Percentiles rank a stretch among this genome's conserved stretches.
phyloP scores from a whole-genome alignment of 1,140 invertebrate species.

The Araneus ventricosus region DNA sequence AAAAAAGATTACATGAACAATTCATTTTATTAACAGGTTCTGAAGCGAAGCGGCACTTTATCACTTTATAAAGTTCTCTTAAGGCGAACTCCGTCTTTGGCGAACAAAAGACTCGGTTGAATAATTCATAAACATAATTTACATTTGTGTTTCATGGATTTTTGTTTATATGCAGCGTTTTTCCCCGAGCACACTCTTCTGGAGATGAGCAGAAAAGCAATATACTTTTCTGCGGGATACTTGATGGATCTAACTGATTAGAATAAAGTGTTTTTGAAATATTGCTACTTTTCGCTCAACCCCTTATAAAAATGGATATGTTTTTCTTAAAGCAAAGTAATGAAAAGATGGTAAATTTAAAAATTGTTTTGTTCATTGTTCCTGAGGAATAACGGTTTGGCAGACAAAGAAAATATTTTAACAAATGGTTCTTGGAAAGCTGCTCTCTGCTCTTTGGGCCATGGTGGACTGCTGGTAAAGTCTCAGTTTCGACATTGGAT shows the following conservation, averaged over 20 bases:
- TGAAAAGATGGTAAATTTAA: too few relatives aligned
- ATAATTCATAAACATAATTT: conserved; percentile 73
- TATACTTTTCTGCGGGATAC: background rate
- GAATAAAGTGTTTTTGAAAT: conserved; percentile 11
- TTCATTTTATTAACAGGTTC: conserved; percentile 69
- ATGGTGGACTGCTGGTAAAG: background rate
- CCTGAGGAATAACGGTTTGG: background rate
- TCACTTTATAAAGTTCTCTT: conserved; percentile 32
- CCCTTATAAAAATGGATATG: background rate
- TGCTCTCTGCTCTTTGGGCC: background rate
- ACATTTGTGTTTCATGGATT: conserved; percentile 60
- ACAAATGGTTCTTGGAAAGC: background rate
- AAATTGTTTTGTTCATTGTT: background rate
- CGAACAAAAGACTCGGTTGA: conserved; percentile 49
- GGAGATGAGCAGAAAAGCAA: background rate
- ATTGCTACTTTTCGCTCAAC: background rate
- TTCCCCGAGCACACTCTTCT: background rate
- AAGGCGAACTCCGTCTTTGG: background rate
- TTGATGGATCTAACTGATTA: background rate
- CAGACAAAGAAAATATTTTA: background rate
- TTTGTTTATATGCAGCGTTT: conserved; percentile 42
- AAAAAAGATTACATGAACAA: conserved; percentile 66
- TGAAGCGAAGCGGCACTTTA: conserved; percentile 30
- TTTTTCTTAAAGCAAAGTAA: background rate
- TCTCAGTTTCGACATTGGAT: too few relatives aligned